phyloP scores from a whole-genome alignment of 2,113 vertebrate genomes.

The Zosterops japonicus region DNA sequence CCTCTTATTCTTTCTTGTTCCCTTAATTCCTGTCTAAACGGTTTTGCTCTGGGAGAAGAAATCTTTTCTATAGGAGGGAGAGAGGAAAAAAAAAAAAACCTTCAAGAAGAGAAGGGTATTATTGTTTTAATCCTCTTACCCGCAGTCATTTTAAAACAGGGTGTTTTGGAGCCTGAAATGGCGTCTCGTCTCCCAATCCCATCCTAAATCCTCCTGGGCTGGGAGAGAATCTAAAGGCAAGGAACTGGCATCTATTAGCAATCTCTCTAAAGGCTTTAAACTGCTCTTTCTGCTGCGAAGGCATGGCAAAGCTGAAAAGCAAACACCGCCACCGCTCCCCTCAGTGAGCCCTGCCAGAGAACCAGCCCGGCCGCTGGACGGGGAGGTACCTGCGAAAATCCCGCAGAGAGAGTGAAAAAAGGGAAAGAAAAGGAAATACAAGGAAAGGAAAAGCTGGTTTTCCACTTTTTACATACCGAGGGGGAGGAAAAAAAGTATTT shows the following conservation, averaged over 20 bases:
- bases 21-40: slow-evolving; percentile 99
- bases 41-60: slow-evolving; percentile 96
- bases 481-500: background rate
- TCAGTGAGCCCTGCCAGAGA: slow-evolving; percentile 66
- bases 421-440: background rate
- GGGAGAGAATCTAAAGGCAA: slow-evolving; percentile 83
- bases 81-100: slow-evolving; percentile 63
- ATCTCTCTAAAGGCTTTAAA: slow-evolving; percentile 78
- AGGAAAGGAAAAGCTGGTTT: background rate
- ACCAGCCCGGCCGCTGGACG: background rate
- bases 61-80: slow-evolving; percentile 92
- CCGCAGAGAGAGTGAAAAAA: background rate
- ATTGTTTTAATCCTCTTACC: slow-evolving; percentile 99
- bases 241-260: slow-evolving; percentile 80
- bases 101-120: slow-evolving; percentile 96
- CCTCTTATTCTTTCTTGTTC: slow-evolving; percentile 84
- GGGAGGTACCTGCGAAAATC: slow-evolving; percentile 31
- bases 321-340: slow-evolving; percentile 77
- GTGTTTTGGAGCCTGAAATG: slow-evolving; percentile 91
- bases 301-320: slow-evolving; percentile 80
- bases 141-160: slow-evolving; percentile 93
- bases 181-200: slow-evolving; percentile 87
- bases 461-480: background rate
- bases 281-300: slow-evolving; percentile 77
- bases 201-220: slow-evolving; percentile 86